phyloP scores from a whole-genome alignment of 2,113 vertebrate species.

The Ranitomeya variabilis region DNA sequence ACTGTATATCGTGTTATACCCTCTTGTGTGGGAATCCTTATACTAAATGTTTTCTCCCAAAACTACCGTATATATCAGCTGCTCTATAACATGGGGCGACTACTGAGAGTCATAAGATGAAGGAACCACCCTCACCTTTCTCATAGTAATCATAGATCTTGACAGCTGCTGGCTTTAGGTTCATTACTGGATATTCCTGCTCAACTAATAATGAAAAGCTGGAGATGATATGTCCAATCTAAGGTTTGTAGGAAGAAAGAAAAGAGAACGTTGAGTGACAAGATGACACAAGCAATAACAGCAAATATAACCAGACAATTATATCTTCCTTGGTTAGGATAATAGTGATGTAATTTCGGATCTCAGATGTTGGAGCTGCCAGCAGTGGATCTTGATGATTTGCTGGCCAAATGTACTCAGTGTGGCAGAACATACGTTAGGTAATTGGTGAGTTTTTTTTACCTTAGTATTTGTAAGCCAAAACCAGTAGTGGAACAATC shows the following conservation, averaged over 20 bases:
- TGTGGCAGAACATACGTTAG: too few species aligned
- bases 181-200: conserved; percentile 52
- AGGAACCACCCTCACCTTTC: conserved; percentile 56
- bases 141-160: conserved; percentile 61
- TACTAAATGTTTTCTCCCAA: too few species aligned
- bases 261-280: background rate
- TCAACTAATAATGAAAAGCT: conserved; percentile 50
- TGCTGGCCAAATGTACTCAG: too few species aligned
- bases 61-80: too few species aligned
- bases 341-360: background rate
- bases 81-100: background rate
- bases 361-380: background rate
- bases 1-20: too few species aligned
- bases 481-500: too few species aligned
- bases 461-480: too few species aligned
- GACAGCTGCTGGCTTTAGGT: conserved; percentile 56
- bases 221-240: conserved; percentile 54
- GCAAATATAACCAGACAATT: background rate
- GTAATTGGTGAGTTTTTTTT: too few species aligned
- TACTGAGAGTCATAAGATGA: background rate
- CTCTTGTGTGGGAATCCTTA: too few species aligned
- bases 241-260: background rate
- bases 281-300: background rate
- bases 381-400: too few species aligned
- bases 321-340: background rate